phyloP scores from a whole-genome alignment of 2,888 invertebrate species.

The Plebejus melissa region DNA sequence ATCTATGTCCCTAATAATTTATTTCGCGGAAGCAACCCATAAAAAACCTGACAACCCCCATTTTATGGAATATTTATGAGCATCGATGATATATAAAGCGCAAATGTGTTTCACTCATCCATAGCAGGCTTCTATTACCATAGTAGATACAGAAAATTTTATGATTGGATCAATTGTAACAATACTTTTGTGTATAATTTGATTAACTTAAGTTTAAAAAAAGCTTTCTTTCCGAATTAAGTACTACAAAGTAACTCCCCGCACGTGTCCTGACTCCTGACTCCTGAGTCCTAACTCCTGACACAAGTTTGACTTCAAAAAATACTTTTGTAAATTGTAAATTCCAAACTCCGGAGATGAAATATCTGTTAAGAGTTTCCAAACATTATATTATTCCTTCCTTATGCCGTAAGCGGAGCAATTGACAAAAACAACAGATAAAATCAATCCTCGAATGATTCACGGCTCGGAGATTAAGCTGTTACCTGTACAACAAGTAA shows the following conservation, averaged over 20 bases:
- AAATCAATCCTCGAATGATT: constrained; percentile 13
- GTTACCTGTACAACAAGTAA: background rate
- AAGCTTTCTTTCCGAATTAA: too few relatives aligned
- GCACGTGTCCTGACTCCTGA: too few relatives aligned
- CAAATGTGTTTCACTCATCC: background rate
- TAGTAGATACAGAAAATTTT: too few relatives aligned
- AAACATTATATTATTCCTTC: background rate
- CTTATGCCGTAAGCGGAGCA: background rate
- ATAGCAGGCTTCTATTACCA: background rate
- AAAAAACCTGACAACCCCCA: constrained; percentile 5
- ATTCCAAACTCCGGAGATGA: background rate
- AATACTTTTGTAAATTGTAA: background rate
- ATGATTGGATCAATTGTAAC: too few relatives aligned
- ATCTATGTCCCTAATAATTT: background rate
- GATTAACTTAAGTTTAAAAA: too few relatives aligned
- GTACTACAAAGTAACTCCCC: too few relatives aligned
- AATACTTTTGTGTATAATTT: too few relatives aligned
- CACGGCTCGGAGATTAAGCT: constrained; percentile 5
- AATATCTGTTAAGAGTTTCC: background rate
- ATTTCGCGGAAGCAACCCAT: constrained; percentile 20
- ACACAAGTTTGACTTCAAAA: too few relatives aligned
- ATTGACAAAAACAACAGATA: constrained; percentile 15
- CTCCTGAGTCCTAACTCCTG: too few relatives aligned
- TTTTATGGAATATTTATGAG: constrained; percentile 19
- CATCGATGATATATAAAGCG: constrained; percentile 1